A percentile compares a stretch with the other conserved stretches of the same genome.
Evolutionary conservation across 2,888 invertebrate genomes (phyloP).

Genomic region (Acanthosepion lycidas): DNA sequence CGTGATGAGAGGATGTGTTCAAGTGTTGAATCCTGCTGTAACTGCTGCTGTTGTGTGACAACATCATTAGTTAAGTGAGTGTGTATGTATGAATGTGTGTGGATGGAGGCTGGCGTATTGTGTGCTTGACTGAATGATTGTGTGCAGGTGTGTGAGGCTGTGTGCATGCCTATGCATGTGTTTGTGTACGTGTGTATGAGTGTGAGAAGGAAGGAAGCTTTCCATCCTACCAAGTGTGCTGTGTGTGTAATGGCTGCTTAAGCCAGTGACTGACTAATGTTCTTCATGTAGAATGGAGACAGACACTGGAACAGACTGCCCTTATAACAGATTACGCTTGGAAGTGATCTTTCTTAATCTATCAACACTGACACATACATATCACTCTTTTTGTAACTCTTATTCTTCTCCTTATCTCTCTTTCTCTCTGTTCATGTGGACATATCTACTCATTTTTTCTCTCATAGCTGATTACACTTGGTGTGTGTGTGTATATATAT

Average conservation of each 20-base stretch:
- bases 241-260: neutral
- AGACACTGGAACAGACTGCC: neutral
- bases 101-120: slow-evolving; percentile 4
- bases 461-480: neutral
- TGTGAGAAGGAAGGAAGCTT: neutral
- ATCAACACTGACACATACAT: neutral
- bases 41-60: slow-evolving; percentile 33
- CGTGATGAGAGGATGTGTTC: slow-evolving; percentile 33
- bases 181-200: neutral
- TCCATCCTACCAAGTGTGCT: neutral
- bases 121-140: neutral
- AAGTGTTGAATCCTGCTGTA: slow-evolving; percentile 33
- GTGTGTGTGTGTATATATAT: neutral
- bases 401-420: neutral
- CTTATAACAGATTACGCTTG: neutral
- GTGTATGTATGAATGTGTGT: neutral
- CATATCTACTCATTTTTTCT: neutral
- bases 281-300: neutral
- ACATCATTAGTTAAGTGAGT: slow-evolving; percentile 33
- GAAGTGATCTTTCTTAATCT: slow-evolving; percentile 18
- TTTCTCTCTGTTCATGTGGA: neutral
- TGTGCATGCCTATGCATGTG: neutral
- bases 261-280: slow-evolving; percentile 2
- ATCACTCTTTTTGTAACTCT: neutral
- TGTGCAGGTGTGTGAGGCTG: neutral